These are phyloP conservation scores for Sinocyclocheilus maitianheensis DNA, from an alignment of 2,113 vertebrate species.

Conservation along the genomic window DNA sequence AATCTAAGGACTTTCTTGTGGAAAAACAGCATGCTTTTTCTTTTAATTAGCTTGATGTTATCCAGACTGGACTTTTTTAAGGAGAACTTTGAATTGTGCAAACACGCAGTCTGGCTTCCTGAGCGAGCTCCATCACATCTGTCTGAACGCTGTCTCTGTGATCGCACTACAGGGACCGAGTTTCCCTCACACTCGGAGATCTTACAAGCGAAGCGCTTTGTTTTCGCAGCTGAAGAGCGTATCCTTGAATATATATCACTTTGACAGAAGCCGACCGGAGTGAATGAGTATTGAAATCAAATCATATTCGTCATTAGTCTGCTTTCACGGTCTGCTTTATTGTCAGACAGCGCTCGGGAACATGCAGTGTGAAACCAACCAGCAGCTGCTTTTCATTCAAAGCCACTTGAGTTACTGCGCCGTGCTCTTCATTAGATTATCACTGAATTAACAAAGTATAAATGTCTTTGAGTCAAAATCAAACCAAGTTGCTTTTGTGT, in stretches of 20 bases:
- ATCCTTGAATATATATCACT: conserved; percentile 67
- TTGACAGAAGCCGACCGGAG: conserved; percentile 61
- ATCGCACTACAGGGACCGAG: conserved; percentile 53
- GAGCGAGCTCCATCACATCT: conserved; percentile 48
- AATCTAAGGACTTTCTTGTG: conserved; percentile 17
- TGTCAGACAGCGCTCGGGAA: conserved; percentile 26
- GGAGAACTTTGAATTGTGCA: conserved; percentile 21
- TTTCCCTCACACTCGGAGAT: conserved; percentile 61
- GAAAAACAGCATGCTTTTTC: conserved; percentile 33
- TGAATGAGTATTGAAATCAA: conserved; percentile 63
- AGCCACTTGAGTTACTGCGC: neutral
- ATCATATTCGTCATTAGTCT: conserved; percentile 59
- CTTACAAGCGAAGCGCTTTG: conserved; percentile 55
- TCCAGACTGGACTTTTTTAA: conserved; percentile 30
- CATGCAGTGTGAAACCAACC: neutral
- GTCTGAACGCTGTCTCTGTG: conserved; percentile 49
- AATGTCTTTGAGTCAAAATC: neutral
- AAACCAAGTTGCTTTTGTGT: neutral
- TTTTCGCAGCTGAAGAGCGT: conserved; percentile 70
- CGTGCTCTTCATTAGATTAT: neutral
- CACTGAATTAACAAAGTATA: neutral
- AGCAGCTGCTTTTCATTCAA: conserved; percentile 2
- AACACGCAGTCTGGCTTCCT: conserved; percentile 38
- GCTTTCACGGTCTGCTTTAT: conserved; percentile 55
- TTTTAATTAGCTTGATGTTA: conserved; percentile 44